A percentile compares a stretch with the other conserved stretches of the same genome.
Conservation (phyloP, 1,140 invertebrate species). For the Drosophila neocordata region DNA sequence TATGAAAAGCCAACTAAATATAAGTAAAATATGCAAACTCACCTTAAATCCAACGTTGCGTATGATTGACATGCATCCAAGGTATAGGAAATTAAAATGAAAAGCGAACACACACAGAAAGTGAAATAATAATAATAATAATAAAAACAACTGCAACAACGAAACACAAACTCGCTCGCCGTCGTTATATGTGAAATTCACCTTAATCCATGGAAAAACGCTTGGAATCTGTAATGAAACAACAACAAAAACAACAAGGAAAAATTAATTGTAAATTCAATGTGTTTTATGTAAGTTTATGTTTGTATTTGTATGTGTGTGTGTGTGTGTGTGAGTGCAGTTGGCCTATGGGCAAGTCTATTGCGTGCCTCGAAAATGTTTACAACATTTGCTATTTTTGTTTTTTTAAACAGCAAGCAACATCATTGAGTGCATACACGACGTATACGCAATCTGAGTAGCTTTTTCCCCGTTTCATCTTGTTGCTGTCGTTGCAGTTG, state of each 20-base stretch:
- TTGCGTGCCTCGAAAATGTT: constrained; percentile 57
- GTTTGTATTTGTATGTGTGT: constrained; percentile 20
- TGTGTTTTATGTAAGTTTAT: constrained; percentile 45
- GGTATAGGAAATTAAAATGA: constrained; percentile 43
- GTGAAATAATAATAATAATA: constrained; percentile 7
- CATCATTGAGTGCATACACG: constrained; percentile 32
- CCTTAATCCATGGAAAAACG: constrained; percentile 62
- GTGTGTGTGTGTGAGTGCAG: constrained; percentile 7
- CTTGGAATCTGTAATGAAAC: constrained; percentile 65
- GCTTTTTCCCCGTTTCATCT: constrained; percentile 20
- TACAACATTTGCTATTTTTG: constrained; percentile 66
- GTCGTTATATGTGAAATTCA: constrained; percentile 58
- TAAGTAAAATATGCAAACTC: constrained; percentile 44
- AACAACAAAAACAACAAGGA: constrained; percentile 19
- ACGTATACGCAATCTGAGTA: constrained; percentile 55
- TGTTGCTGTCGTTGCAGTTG: constrained; percentile 15
- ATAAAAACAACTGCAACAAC: neutral
- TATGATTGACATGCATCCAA: constrained; percentile 62
- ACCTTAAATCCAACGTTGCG: constrained; percentile 53
- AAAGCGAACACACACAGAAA: constrained; percentile 31
- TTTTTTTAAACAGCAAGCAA: constrained; percentile 29
- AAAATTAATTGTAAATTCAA: constrained; percentile 65
- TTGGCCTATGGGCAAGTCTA: constrained; percentile 9
- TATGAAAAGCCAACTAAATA: constrained; percentile 9
- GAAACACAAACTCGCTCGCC: constrained; percentile 24